A percentile compares a stretch with the other conserved stretches of the same genome.
These are phyloP conservation scores for Ctenodactylus gundi DNA, from an alignment of 2,113 vertebrate genomes.

Conservation along the genomic window DNA sequence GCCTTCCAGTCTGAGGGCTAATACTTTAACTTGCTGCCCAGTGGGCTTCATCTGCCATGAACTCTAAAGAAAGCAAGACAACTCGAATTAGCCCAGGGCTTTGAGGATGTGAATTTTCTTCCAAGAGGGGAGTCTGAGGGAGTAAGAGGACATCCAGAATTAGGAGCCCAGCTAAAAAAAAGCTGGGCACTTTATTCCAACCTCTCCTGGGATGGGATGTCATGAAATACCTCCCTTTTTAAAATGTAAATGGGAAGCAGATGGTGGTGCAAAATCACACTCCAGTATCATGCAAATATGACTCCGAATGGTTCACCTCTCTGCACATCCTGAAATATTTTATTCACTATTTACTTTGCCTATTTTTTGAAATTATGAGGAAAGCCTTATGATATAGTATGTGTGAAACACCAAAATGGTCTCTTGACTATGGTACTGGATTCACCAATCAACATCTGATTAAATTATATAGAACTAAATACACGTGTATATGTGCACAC, in stretches of 20 bases:
- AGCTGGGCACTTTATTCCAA: neutral
- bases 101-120: neutral
- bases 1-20: neutral
- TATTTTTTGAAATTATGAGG: slow-evolving; percentile 13
- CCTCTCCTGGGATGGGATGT: neutral
- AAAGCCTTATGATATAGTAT: neutral
- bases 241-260: neutral
- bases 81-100: neutral
- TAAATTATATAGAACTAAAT: neutral
- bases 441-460: neutral
- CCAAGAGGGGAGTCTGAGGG: neutral
- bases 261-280: neutral
- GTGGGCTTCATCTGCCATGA: neutral
- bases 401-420: neutral
- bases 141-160: neutral
- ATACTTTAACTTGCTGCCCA: slow-evolving; percentile 12
- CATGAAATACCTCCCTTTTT: slow-evolving; percentile 17
- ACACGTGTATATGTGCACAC: neutral
- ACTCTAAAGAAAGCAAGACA: neutral
- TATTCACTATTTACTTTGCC: slow-evolving; percentile 2
- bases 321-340: slow-evolving; percentile 20
- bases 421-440: neutral
- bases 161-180: neutral
- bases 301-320: neutral
- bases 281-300: neutral